Conservation (phyloP, 2,888 invertebrate species). For the Lithophane ornitopus region DNA sequence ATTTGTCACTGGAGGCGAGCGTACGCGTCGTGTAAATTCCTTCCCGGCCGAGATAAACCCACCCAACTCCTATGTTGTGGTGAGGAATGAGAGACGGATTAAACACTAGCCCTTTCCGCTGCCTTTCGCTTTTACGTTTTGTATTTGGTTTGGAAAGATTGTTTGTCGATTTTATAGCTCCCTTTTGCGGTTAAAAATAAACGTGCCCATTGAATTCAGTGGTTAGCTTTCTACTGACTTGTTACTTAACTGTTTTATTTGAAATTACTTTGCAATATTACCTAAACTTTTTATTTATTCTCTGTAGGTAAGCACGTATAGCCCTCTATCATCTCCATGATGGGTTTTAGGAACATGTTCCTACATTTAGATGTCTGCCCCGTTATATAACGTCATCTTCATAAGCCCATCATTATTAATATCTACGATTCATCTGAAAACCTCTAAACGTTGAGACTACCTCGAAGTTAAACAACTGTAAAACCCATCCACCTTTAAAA, state of each 20-base stretch:
- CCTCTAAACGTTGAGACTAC: constrained; percentile 1
- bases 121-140: constrained; percentile 63
- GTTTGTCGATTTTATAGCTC: constrained; percentile 61
- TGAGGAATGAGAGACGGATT: constrained; percentile 73
- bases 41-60: constrained; percentile 83
- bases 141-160: constrained; percentile 63
- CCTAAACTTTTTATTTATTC: not conserved
- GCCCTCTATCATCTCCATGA: not conserved
- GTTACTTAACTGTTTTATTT: constrained; percentile 29
- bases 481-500: constrained; percentile 55
- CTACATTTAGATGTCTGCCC: not conserved
- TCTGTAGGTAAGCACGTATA: not conserved
- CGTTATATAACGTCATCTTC: not conserved
- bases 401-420: not conserved
- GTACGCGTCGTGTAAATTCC: constrained; percentile 87
- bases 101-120: constrained; percentile 72
- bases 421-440: not conserved
- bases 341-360: not conserved
- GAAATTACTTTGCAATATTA: constrained; percentile 27
- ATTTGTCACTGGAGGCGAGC: constrained; percentile 87
- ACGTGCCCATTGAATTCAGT: constrained; percentile 36
- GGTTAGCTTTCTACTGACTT: constrained; percentile 35
- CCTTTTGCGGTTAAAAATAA: constrained; percentile 57
- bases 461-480: constrained; percentile 18
- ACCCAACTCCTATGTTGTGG: constrained; percentile 75